phyloP scores from a whole-genome alignment of 2,113 vertebrate genomes.

The Aegypius monachus region DNA sequence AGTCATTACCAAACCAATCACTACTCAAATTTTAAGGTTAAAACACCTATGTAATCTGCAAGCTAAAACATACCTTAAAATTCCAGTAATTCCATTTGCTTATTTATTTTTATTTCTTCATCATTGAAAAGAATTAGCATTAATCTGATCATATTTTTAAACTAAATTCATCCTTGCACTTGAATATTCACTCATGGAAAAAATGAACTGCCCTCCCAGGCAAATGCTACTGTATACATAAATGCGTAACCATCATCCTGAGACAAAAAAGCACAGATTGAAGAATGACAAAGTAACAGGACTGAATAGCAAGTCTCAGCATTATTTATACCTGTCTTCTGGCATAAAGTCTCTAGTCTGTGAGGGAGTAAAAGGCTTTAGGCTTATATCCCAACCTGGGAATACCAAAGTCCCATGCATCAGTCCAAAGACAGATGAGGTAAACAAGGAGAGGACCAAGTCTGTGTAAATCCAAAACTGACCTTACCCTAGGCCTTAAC shows the following conservation, averaged over 20 bases:
- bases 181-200: background rate
- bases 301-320: background rate
- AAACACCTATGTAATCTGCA: background rate
- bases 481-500: background rate
- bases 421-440: background rate
- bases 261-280: background rate
- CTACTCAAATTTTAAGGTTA: background rate
- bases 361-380: background rate
- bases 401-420: background rate
- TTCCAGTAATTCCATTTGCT: background rate
- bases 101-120: background rate
- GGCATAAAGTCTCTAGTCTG: background rate
- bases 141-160: background rate
- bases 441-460: background rate
- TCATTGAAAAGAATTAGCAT: background rate
- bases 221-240: background rate
- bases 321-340: background rate
- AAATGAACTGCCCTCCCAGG: background rate
- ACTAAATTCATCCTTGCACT: background rate
- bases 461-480: background rate
- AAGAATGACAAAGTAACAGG: background rate
- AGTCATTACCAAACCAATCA: background rate
- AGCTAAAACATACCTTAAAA: background rate
- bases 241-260: background rate
- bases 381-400: background rate